Evolutionary conservation across 1,140 invertebrate species (phyloP).

Genomic region (Philopotamus ludificatus): DNA sequence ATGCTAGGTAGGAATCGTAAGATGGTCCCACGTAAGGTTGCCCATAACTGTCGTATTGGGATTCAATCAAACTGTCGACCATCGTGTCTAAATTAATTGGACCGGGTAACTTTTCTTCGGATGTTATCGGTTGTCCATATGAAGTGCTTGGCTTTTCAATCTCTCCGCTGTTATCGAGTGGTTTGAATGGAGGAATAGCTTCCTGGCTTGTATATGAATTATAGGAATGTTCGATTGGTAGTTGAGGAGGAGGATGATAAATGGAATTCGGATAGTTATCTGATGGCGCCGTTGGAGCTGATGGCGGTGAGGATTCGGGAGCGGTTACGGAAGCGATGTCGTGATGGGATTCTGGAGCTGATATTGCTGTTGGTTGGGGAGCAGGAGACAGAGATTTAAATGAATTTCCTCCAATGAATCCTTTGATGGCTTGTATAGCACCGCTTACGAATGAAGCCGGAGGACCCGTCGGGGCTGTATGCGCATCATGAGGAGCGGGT

Average conservation of each 20-base stretch:
- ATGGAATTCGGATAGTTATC: constrained; percentile 27
- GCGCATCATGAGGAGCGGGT: constrained; percentile 46
- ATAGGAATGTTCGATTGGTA: constrained; percentile 7
- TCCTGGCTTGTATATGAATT: constrained; percentile 25
- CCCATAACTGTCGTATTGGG: constrained; percentile 2
- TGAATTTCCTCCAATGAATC: constrained; percentile 24
- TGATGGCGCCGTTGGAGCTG: constrained; percentile 47
- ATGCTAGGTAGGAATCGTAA: constrained; percentile 21
- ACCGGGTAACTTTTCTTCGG: not conserved
- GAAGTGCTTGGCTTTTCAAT: constrained; percentile 22
- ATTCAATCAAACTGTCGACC: constrained; percentile 32
- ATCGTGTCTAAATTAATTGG: constrained; percentile 29
- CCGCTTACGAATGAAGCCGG: constrained; percentile 20
- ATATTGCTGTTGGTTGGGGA: not conserved
- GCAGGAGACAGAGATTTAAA: not conserved
- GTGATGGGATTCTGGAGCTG: not conserved
- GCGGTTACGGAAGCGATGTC: constrained; percentile 24
- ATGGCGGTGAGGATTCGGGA: constrained; percentile 44
- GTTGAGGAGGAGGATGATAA: constrained; percentile 30
- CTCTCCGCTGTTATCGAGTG: not conserved
- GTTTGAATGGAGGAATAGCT: constrained; percentile 32
- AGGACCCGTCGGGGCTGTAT: constrained; percentile 42
- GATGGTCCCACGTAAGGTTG: constrained; percentile 5
- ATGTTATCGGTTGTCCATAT: constrained; percentile 29
- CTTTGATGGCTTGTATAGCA: constrained; percentile 34